Conservation (phyloP, 2,113 vertebrate genomes). For the Pungitius pungitius region DNA sequence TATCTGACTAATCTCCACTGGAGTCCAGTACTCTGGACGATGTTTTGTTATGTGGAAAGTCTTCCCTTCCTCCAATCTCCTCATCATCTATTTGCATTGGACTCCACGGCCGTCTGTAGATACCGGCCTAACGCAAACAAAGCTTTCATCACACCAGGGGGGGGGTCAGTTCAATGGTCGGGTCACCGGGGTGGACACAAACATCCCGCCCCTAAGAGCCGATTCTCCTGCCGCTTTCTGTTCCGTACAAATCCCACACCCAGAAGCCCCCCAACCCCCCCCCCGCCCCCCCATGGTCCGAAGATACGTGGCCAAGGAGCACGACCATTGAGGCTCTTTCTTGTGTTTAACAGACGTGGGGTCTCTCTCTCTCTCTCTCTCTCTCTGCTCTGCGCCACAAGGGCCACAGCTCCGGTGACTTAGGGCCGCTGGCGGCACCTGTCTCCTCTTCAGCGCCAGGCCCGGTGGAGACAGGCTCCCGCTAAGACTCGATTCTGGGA, state of each 20-base stretch:
- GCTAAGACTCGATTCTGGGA: slow-evolving; percentile 75
- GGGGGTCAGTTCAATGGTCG: slow-evolving; percentile 47
- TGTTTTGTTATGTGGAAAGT: slow-evolving; percentile 38
- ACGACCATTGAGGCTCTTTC: slow-evolving; percentile 47
- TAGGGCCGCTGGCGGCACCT: slow-evolving; percentile 77
- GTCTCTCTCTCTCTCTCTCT: slow-evolving; percentile 53
- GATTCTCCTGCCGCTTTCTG: slow-evolving; percentile 39
- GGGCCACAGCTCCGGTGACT: slow-evolving; percentile 71
- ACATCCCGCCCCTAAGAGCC: slow-evolving; percentile 42
- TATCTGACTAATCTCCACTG: slow-evolving; percentile 37
- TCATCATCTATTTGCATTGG: slow-evolving; percentile 59
- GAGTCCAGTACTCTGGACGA: slow-evolving; percentile 32
- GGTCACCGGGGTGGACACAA: slow-evolving; percentile 54
- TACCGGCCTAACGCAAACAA: slow-evolving; percentile 56
- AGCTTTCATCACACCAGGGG: slow-evolving; percentile 54
- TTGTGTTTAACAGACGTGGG: slow-evolving; percentile 51
- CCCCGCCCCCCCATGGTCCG: neutral
- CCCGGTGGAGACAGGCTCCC: slow-evolving; percentile 69
- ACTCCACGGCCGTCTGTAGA: slow-evolving; percentile 52
- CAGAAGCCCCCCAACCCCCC: slow-evolving; percentile 37
- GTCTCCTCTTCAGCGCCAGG: slow-evolving; percentile 80
- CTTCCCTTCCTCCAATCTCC: slow-evolving; percentile 43
- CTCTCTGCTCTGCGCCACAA: slow-evolving; percentile 45
- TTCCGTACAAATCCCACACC: slow-evolving; percentile 39
- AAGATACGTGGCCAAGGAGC: slow-evolving; percentile 24